phyloP scores from a whole-genome alignment of 2,113 vertebrate genomes.

The Oceanites oceanicus region DNA sequence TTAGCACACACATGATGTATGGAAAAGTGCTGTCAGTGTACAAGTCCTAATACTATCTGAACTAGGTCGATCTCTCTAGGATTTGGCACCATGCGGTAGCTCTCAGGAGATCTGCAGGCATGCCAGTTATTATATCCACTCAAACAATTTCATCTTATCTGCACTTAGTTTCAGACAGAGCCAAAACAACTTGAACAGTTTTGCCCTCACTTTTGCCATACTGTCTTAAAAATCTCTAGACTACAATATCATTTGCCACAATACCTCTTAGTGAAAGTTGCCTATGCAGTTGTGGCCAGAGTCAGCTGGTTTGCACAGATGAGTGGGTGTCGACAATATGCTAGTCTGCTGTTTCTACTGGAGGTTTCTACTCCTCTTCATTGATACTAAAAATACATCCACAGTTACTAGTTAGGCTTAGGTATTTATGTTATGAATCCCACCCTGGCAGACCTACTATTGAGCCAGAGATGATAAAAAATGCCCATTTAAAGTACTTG shows the following conservation, averaged over 20 bases:
- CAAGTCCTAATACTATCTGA: background rate
- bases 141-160: background rate
- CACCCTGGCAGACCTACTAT: background rate
- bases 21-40: background rate
- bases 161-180: background rate
- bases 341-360: background rate
- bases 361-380: background rate
- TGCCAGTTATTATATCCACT: background rate
- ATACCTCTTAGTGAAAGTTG: background rate
- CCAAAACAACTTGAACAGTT: background rate
- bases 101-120: background rate
- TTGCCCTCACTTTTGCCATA: background rate
- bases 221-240: background rate
- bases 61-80: background rate
- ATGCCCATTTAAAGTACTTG: background rate
- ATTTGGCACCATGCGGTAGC: accelerated
- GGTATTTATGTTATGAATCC: background rate
- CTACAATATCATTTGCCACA: background rate
- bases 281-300: background rate
- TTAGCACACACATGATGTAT: background rate
- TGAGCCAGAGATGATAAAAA: background rate
- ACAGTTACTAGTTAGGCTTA: background rate
- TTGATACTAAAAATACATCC: background rate
- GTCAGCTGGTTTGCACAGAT: background rate
- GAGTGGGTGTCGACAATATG: background rate